Conservation (phyloP, 2,113 vertebrate species). For the Noturus placidus region DNA sequence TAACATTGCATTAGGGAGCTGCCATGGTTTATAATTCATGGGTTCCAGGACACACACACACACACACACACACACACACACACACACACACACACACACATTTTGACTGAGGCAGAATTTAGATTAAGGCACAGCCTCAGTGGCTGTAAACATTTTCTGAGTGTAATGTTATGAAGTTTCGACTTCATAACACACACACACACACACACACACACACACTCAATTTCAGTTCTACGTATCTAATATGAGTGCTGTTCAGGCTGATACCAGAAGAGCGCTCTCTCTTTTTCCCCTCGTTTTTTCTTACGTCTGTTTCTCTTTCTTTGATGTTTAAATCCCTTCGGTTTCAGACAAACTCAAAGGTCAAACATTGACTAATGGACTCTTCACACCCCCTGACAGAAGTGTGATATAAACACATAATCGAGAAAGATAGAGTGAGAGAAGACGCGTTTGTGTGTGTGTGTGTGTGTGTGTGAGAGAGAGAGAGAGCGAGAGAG, state of each 20-base stretch:
- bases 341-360: conserved; percentile 28
- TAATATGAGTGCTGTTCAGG: not conserved
- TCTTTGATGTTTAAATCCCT: conserved; percentile 36
- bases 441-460: too few relatives aligned
- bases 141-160: conserved; percentile 47
- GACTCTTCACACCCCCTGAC: conserved; percentile 19
- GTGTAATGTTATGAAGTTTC: conserved; percentile 37
- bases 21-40: conserved; percentile 52
- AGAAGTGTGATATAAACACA: conserved; percentile 11
- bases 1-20: conserved; percentile 49
- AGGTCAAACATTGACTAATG: conserved; percentile 35
- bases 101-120: conserved; percentile 22
- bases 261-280: not conserved
- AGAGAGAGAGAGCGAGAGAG: too few relatives aligned
- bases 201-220: not conserved
- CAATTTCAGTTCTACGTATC: not conserved
- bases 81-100: conserved; percentile 25
- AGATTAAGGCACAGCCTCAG: conserved; percentile 46
- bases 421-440: not conserved
- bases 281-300: not conserved
- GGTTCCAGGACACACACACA: not conserved
- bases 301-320: not conserved
- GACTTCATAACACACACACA: not conserved
- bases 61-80: not conserved
- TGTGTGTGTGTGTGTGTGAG: too few relatives aligned